A percentile compares a stretch with the other conserved stretches of the same genome.
phyloP scores from a whole-genome alignment of 2,888 invertebrate species.

The Ecliptopera silaceata region DNA sequence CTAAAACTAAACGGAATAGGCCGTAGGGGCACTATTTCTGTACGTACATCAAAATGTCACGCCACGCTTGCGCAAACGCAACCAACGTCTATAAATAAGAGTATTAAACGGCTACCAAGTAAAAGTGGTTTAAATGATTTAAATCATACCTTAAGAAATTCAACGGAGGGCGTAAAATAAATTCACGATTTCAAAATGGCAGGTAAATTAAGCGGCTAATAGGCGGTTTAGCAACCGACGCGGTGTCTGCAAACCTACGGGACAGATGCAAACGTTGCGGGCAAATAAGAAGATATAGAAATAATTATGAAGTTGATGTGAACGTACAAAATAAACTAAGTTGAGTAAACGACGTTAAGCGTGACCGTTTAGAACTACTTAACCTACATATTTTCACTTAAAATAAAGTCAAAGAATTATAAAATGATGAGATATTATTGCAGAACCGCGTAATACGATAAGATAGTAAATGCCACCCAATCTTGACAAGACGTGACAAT shows the following conservation, averaged over 20 bases:
- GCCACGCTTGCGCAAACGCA: conserved; percentile 67
- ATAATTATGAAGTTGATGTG: too few species aligned
- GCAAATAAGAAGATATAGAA: background rate
- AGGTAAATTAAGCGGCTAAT: conserved; percentile 22
- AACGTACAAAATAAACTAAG: too few species aligned
- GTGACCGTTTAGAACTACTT: too few species aligned
- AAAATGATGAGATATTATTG: too few species aligned
- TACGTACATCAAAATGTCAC: conserved; percentile 75
- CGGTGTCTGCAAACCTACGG: conserved; percentile 2
- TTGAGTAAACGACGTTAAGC: too few species aligned
- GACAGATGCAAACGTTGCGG: background rate
- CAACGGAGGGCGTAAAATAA: conserved; percentile 16
- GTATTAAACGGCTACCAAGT: conserved; percentile 31
- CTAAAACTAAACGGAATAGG: conserved; percentile 48
- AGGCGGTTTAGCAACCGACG: conserved; percentile 4
- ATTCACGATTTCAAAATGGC: conserved; percentile 15
- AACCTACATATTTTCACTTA: too few species aligned
- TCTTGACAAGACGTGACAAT: background rate
- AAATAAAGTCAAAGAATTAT: too few species aligned
- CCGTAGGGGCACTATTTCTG: conserved; percentile 70
- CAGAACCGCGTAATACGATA: too few species aligned
- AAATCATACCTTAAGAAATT: conserved; percentile 20
- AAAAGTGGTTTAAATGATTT: conserved; percentile 31
- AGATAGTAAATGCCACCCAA: background rate
- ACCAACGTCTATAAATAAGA: conserved; percentile 57